Conservation (phyloP, 2,113 vertebrate genomes). For the Chrysemys picta region DNA sequence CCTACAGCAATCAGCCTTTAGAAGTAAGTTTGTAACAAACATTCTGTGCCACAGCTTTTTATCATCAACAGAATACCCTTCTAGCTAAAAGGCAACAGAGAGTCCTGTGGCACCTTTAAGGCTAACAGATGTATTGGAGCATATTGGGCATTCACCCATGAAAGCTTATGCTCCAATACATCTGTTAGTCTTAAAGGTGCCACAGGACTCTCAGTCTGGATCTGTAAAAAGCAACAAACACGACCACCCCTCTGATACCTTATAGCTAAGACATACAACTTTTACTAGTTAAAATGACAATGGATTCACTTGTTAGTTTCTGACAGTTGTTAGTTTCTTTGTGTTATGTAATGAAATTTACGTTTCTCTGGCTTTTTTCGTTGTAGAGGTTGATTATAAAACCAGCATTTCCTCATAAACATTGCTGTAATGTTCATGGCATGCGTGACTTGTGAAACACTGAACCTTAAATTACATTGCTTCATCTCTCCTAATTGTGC, state of each 20-base stretch:
- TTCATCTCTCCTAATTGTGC: neutral
- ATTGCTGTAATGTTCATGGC: neutral
- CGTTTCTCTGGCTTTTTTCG: too few species aligned
- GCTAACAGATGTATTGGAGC: too few species aligned
- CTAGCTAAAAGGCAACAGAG: too few species aligned
- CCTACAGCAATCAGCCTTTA: neutral
- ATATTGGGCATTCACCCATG: too few species aligned
- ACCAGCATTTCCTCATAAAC: neutral
- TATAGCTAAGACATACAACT: neutral
- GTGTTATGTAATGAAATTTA: neutral
- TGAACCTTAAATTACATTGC: neutral
- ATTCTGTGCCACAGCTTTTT: neutral
- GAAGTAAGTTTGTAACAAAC: neutral
- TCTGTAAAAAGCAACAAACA: too few species aligned
- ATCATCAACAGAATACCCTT: neutral
- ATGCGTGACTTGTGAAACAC: neutral
- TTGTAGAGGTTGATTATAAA: too few species aligned
- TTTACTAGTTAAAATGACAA: neutral
- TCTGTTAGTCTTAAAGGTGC: too few species aligned
- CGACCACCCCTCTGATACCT: neutral
- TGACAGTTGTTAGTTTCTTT: neutral
- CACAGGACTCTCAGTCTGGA: too few species aligned
- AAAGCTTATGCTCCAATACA: too few species aligned
- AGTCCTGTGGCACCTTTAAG: too few species aligned
- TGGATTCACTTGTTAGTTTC: neutral